Percentiles rank a stretch among this genome's conserved stretches.
These are phyloP conservation scores for Pygathrix nemaeus DNA, from an alignment of 2,113 vertebrate genomes.

Conservation along the genomic window DNA sequence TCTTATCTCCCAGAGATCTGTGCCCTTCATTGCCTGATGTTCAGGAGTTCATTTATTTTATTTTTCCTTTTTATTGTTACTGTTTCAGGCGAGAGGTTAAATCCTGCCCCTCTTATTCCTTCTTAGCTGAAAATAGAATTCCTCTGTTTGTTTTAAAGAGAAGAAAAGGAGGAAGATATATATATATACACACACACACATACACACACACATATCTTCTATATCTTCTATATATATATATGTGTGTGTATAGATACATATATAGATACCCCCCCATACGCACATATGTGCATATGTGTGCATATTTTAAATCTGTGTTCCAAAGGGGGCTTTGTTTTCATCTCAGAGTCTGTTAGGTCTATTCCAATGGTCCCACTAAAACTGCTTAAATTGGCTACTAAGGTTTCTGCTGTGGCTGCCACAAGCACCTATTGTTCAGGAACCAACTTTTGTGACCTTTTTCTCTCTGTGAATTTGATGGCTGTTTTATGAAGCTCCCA, in stretches of 20 bases:
- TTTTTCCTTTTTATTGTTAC: neutral
- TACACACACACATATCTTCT: no score
- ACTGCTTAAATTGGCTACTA: neutral
- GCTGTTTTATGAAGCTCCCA: constrained; percentile 3
- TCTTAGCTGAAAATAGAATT: neutral
- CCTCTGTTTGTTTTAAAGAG: neutral
- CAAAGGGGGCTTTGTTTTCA: neutral
- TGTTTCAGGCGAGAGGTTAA: neutral
- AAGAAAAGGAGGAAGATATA: neutral
- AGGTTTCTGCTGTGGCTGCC: neutral
- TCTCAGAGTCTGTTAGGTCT: neutral
- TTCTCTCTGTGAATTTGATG: constrained; percentile 25
- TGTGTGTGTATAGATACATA: neutral
- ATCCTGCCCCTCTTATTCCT: neutral
- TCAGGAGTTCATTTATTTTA: neutral
- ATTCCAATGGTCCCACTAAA: neutral
- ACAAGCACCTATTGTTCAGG: neutral
- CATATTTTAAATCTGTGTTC: neutral
- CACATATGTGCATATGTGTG: neutral
- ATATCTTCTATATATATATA: neutral
- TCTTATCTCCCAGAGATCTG: neutral
- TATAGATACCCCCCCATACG: neutral
- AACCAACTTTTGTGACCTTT: neutral
- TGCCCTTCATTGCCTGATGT: neutral
- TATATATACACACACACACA: neutral